phyloP scores from a whole-genome alignment of 2,797 vertebrate species.

The Spheniscus humboldti region DNA sequence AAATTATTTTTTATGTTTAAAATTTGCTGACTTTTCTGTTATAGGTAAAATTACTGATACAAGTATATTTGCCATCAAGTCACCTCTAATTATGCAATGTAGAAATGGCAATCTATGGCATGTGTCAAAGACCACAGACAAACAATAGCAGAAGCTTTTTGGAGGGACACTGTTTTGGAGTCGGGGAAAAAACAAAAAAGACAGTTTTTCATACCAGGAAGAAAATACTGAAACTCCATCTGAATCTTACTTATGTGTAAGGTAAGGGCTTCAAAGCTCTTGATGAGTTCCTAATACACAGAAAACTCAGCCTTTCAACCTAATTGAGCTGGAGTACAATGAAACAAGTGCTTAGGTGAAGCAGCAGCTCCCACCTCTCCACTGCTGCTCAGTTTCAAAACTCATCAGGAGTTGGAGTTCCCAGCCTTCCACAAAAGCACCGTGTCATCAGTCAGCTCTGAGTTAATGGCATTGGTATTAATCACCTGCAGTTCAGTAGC shows the following conservation, averaged over 20 bases:
- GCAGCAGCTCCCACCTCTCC: neutral
- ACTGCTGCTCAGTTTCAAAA: neutral
- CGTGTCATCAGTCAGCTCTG: neutral
- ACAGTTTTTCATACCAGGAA: neutral
- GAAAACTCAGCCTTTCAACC: neutral
- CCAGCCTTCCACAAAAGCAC: neutral
- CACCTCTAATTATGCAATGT: neutral
- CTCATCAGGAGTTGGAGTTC: neutral
- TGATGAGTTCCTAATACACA: neutral
- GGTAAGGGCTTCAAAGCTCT: neutral
- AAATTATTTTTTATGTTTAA: neutral
- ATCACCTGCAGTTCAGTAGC: neutral
- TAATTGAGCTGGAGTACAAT: neutral
- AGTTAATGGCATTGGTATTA: neutral
- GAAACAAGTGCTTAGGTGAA: neutral
- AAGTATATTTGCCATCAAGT: neutral
- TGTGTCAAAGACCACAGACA: neutral
- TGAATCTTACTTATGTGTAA: neutral
- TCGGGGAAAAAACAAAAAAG: neutral
- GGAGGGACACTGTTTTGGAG: neutral
- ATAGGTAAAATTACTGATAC: neutral
- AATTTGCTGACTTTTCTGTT: neutral
- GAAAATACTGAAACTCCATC: neutral
- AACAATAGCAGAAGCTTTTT: neutral
- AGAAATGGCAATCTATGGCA: neutral